Evolutionary conservation across 2,888 invertebrate genomes (phyloP), one percentile per base, ranked within the genome.

Genomic region (Troilus luridus): DNA sequence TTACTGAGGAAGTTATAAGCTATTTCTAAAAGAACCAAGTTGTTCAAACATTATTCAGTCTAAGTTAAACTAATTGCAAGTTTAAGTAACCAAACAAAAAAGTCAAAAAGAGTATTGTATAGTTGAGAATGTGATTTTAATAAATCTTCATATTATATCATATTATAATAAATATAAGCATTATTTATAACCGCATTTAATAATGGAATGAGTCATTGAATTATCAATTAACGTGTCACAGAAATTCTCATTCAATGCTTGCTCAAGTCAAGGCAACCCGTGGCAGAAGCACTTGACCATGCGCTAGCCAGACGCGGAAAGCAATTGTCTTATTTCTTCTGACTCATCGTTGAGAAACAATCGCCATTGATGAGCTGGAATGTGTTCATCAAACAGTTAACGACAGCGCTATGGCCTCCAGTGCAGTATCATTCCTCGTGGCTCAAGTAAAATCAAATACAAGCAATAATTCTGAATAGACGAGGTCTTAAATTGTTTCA

Each of bases 321-420:
- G 85, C 85, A 85, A n/a, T 85, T 85, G 85, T 58, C 85, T 85
- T 56, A 85, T 85, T 85, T 56, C 11, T 56, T 58, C n/a, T 85
- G 85, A 85, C 85, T 85, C 85, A 85, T 54, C 56, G 85, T 58
- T 85, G 85, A n/a, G 85, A 85, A 85, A 58, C 85, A 58, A 58
- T 85, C 85, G 85, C 12, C 54, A 85, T 85, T 85, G 85, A 85
- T 85, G 85, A 54, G 85, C 9, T 85, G 85, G 56, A 85, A 85
- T 85, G 85, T 85, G 56, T 85, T n/a, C 85, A 58, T 58, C 85
- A 85, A 56, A 56, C 21, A n/a, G 41, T 85, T 85, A 85, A 81
- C 54, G n/a, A 54, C 85, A 85, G 5, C n/a, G 5, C 10, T n/a
- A 56, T 85, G 10, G 0, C 9, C 56, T 81, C 81, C 72, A 27